Evolutionary conservation across 1,140 invertebrate species (phyloP).

Genomic region (Platyura marginata): DNA sequence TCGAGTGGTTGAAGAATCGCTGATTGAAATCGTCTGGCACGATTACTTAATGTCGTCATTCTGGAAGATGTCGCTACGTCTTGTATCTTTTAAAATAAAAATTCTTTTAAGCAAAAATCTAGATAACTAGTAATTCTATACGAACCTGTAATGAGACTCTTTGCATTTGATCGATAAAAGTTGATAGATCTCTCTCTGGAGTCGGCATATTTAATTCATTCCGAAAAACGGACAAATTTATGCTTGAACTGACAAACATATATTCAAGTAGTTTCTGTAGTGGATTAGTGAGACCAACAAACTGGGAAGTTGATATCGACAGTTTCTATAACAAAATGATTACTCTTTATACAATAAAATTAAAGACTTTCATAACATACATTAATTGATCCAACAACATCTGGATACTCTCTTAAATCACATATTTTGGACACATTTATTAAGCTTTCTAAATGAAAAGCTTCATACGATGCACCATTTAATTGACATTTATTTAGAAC

Average conservation of each 20-base stretch:
- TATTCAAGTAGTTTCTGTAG: conserved; percentile 38
- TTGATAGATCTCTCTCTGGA: conserved; percentile 46
- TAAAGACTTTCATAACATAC: conserved; percentile 1
- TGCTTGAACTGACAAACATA: conserved; percentile 37
- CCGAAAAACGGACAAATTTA: conserved; percentile 49
- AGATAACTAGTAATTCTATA: neutral
- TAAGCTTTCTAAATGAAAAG: conserved; percentile 46
- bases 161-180: conserved; percentile 53
- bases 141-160: conserved; percentile 47
- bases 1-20: conserved; percentile 46
- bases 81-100: conserved; percentile 14
- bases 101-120: neutral
- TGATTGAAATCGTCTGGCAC: conserved; percentile 39
- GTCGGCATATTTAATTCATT: conserved; percentile 39
- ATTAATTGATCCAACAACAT: conserved; percentile 21
- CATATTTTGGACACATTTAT: conserved; percentile 39
- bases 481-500: conserved; percentile 33
- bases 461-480: conserved; percentile 45
- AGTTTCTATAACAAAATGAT: conserved; percentile 7
- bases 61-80: conserved; percentile 42
- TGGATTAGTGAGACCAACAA: conserved; percentile 28
- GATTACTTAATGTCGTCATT: conserved; percentile 38
- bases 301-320: conserved; percentile 16
- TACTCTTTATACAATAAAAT: neutral
- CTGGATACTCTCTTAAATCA: conserved; percentile 25